These are phyloP conservation scores for Aptenodytes patagonicus DNA, from an alignment of 2,113 vertebrate species.

Conservation along the genomic window DNA sequence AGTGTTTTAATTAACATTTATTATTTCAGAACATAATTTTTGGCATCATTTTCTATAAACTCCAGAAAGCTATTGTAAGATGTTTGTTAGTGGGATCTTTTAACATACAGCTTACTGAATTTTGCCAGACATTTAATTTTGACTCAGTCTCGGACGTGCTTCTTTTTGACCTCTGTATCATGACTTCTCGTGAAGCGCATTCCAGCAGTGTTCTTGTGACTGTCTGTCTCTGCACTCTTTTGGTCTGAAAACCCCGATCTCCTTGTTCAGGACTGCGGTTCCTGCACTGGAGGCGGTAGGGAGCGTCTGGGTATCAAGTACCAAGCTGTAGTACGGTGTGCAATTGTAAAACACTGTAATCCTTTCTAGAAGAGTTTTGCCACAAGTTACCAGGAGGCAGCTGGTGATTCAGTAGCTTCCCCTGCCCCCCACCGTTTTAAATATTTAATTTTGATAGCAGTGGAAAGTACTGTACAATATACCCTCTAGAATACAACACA, in stretches of 20 bases:
- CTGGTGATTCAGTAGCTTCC: background rate
- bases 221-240: background rate
- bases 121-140: background rate
- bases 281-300: background rate
- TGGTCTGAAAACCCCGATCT: background rate
- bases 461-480: background rate
- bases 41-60: background rate
- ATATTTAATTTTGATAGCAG: background rate
- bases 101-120: background rate
- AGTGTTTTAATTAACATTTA: background rate
- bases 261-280: background rate
- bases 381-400: background rate
- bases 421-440: background rate
- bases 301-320: background rate
- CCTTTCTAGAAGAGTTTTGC: background rate
- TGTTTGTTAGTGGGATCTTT: background rate
- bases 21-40: background rate
- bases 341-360: background rate
- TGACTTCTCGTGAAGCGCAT: background rate
- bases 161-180: background rate
- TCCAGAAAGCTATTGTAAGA: background rate
- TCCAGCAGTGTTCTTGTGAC: background rate
- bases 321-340: rapidly evolving
- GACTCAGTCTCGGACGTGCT: background rate
- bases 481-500: background rate